A percentile compares a stretch with the other conserved stretches of the same genome.
phyloP scores from a whole-genome alignment of 2,797 vertebrate species.

The Tinamus major region DNA sequence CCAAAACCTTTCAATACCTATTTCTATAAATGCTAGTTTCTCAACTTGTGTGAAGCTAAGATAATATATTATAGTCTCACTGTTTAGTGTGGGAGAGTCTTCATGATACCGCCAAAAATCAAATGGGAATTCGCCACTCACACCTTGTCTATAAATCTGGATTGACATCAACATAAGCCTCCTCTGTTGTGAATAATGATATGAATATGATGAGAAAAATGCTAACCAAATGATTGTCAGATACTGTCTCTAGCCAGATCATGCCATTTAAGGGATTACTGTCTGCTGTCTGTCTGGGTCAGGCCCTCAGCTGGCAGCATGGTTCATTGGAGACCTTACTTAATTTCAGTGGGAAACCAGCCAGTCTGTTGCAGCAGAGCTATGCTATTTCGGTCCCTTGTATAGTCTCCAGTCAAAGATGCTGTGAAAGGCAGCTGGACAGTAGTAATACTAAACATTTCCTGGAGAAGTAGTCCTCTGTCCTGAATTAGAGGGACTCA shows the following conservation, averaged over 20 bases:
- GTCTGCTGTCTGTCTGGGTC: not conserved
- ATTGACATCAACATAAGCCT: not conserved
- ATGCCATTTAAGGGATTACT: not conserved
- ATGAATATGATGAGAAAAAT: not conserved
- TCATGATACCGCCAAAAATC: not conserved
- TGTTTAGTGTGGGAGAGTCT: not conserved
- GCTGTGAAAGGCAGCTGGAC: not conserved
- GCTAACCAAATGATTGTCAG: not conserved
- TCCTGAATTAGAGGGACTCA: not conserved
- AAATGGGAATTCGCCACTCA: not conserved
- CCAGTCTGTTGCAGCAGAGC: not conserved
- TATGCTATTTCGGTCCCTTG: constrained; percentile 6
- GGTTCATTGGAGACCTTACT: not conserved
- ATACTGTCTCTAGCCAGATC: not conserved
- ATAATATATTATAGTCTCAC: not conserved
- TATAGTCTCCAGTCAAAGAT: not conserved
- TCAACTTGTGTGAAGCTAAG: not conserved
- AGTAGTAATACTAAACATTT: not conserved
- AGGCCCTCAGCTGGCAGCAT: not conserved
- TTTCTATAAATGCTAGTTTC: not conserved
- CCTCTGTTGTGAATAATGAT: not conserved
- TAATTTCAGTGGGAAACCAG: constrained; percentile 4
- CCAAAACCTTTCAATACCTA: not conserved
- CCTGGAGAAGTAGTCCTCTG: not conserved
- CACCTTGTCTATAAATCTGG: not conserved